Conservation (phyloP, 2,888 invertebrate genomes). For the Brachyopa scutellaris region DNA sequence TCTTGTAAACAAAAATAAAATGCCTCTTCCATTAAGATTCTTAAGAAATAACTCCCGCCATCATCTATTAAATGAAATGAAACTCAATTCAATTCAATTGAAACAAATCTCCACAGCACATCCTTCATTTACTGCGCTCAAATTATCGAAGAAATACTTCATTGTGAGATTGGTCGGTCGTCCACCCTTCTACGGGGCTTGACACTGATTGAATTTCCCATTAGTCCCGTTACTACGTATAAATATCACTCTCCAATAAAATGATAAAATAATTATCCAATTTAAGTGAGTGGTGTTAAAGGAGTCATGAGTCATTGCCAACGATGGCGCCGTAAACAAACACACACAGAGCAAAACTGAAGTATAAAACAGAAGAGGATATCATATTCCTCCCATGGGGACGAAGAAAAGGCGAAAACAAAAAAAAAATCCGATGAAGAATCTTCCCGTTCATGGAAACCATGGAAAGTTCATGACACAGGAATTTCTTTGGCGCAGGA, state of each 20-base stretch:
- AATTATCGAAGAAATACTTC: slow-evolving; percentile 29
- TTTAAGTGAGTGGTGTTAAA: slow-evolving; percentile 44
- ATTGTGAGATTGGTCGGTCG: not conserved
- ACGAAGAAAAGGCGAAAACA: not conserved
- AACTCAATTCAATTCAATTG: slow-evolving; percentile 2
- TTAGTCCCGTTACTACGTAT: slow-evolving; percentile 15
- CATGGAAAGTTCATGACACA: slow-evolving; percentile 1
- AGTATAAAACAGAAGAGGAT: not conserved
- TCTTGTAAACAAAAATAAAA: no score
- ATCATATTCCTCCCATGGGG: slow-evolving; percentile 24
- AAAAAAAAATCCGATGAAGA: not conserved
- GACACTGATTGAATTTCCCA: slow-evolving; percentile 46
- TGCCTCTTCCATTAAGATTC: no score
- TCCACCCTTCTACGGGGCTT: not conserved
- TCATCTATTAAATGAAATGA: slow-evolving; percentile 14
- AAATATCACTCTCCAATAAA: slow-evolving; percentile 38
- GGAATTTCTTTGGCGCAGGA: not conserved
- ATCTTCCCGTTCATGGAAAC: not conserved
- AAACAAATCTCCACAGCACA: not conserved
- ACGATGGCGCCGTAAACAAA: not conserved
- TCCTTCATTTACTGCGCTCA: not conserved
- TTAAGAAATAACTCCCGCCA: no score
- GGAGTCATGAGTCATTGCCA: slow-evolving; percentile 37
- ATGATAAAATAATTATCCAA: slow-evolving; percentile 57
- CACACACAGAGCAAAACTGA: not conserved